These are phyloP conservation scores for Australoheros facetus DNA, from an alignment of 2,797 vertebrate genomes.

Conservation along the genomic window DNA sequence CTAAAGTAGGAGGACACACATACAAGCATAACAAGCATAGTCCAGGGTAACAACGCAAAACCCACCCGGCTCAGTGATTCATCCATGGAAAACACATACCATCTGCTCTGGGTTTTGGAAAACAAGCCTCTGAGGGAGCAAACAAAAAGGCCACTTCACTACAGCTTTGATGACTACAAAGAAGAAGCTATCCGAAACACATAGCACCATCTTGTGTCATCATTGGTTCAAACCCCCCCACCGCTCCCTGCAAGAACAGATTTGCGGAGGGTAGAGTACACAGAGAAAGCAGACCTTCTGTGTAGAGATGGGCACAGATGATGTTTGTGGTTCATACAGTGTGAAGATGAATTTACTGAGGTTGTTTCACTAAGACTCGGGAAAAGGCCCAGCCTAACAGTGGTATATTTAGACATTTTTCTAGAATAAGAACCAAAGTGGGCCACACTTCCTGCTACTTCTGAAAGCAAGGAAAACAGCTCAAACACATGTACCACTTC, in stretches of 20 bases:
- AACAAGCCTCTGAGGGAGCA: conserved; percentile 69
- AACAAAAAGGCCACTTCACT: conserved; percentile 70
- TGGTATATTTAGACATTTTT: conserved; percentile 52
- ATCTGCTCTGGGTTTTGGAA: conserved; percentile 73
- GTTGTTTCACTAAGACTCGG: conserved; percentile 3
- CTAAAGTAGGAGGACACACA: conserved; percentile 30
- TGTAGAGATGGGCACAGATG: conserved; percentile 33
- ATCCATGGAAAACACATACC: conserved; percentile 71
- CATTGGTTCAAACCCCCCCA: conserved; percentile 46
- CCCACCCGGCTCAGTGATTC: conserved; percentile 62
- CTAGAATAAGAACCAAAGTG: conserved; percentile 35
- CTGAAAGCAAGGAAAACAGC: conserved; percentile 16
- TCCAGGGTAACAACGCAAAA: conserved; percentile 41
- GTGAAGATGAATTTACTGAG: conserved; percentile 26
- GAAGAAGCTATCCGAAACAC: conserved; percentile 50
- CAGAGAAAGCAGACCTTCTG: conserved; percentile 32
- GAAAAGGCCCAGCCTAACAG: conserved; percentile 13
- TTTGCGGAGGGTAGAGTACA: conserved; percentile 41
- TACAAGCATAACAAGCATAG: conserved; percentile 21
- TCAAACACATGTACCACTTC: not conserved
- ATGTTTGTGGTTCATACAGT: conserved; percentile 36
- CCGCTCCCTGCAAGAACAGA: conserved; percentile 30
- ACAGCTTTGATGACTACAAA: conserved; percentile 63
- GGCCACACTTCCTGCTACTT: conserved; percentile 27
- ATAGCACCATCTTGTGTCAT: conserved; percentile 63